Evolutionary conservation across 1,140 invertebrate species (phyloP).

Genomic region (Maconellicoccus hirsutus): DNA sequence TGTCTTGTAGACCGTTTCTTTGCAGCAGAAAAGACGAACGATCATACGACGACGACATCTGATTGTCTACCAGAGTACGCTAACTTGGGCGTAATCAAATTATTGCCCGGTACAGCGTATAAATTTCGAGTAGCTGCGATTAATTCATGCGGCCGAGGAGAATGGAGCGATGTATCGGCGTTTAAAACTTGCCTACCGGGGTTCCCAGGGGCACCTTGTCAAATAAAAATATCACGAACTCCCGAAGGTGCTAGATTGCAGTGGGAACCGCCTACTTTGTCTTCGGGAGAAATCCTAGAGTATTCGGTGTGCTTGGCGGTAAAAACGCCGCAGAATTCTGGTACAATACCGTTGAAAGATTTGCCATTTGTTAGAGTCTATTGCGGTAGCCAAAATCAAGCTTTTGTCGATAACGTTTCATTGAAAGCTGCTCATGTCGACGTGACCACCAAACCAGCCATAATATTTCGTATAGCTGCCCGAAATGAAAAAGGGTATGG

Average conservation of each 20-base stretch:
- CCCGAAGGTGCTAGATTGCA: slow-evolving; percentile 87
- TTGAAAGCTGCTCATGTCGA: slow-evolving; percentile 88
- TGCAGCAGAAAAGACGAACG: slow-evolving; percentile 26
- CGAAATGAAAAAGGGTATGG: slow-evolving; percentile 98
- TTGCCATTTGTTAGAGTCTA: slow-evolving; percentile 93
- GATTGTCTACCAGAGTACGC: slow-evolving; percentile 30
- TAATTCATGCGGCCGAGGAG: slow-evolving; percentile 84
- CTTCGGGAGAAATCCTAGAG: slow-evolving; percentile 86
- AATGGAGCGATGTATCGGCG: slow-evolving; percentile 86
- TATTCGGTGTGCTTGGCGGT: slow-evolving; percentile 97
- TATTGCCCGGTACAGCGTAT: slow-evolving; percentile 93
- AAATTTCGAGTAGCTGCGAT: slow-evolving; percentile 94
- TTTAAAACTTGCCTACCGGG: slow-evolving; percentile 40
- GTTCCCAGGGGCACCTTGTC: slow-evolving; percentile 91
- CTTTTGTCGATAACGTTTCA: slow-evolving; percentile 77
- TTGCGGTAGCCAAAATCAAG: slow-evolving; percentile 81
- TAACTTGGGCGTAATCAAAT: slow-evolving; percentile 27
- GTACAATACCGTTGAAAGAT: neutral
- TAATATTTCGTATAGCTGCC: slow-evolving; percentile 97
- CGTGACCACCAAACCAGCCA: slow-evolving; percentile 90
- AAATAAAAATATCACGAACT: slow-evolving; percentile 96
- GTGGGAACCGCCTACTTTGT: slow-evolving; percentile 94
- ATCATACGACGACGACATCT: slow-evolving; percentile 27
- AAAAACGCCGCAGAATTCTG: slow-evolving; percentile 42
- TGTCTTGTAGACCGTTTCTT: slow-evolving; percentile 42